Base-by-base conservation (phyloP, 2,888 invertebrate species). In the Lepidochitona cinerea region DNA sequence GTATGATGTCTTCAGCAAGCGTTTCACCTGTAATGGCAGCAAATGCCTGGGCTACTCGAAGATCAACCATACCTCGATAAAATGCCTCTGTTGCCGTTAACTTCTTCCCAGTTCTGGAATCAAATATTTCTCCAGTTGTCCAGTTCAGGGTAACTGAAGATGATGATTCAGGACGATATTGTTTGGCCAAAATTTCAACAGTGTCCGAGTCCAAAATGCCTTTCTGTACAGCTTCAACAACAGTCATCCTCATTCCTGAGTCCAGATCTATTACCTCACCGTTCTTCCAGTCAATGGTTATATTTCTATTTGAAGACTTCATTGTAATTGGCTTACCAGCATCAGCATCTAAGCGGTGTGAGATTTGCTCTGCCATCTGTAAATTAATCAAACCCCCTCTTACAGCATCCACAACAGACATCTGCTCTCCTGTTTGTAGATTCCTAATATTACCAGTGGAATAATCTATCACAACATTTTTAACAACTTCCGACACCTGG, bases 51-150 rank as follows among this genome's bases (percentile, higher is more conserved):
- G 86, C 85, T 41, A 85, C 85, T 41, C 81, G 76, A 66, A 68
- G 76, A 68, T 86, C 85, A 71, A 88, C 83, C 32, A 84, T 81
- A 33, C 84, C 82, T 53, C 77, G 75, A 32, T 74, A 74, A 33
- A 86, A 78, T 0, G 98, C 98, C 91, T 96, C 94, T 74, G 94
- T 93, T 71, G 98, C 94, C 7, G 94, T 95, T 26, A 98, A 88
- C 6, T 94, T 91, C 81, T 96, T 94, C 59, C 96, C 96, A 75
- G 95, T 93, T 18, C 76, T 75, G 37, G 78, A 81, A 53, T 88
- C 86, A 33, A 77, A 75, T 54, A 96, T 84, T 32, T 83, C 82
- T 7, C 94, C 95, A 0, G 96, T 96, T 81, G 94, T 93, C 83
- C 93, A 92, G 88, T 97, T 95, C 74, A 97, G 94, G 35, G 79